Evolutionary conservation across 2,888 invertebrate species (phyloP).

Genomic region (Apoderus coryli): DNA sequence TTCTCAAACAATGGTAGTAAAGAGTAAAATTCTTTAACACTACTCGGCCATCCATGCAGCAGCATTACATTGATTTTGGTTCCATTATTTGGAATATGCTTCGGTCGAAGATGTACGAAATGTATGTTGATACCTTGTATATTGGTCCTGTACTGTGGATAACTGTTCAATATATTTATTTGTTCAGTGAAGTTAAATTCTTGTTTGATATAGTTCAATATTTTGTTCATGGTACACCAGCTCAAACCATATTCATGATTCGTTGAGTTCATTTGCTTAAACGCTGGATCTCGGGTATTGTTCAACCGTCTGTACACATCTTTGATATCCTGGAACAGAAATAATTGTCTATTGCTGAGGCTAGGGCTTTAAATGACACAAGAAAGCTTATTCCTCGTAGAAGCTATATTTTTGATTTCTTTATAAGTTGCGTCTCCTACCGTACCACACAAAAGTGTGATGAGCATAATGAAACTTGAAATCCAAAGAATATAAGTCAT

Average conservation of each 20-base stretch:
- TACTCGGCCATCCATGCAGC: constrained; percentile 82
- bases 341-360: too few relatives aligned
- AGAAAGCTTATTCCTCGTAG: too few relatives aligned
- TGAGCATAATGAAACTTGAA: too few relatives aligned
- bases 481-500: too few relatives aligned
- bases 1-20: constrained; percentile 14
- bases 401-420: too few relatives aligned
- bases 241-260: constrained; percentile 9
- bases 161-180: constrained; percentile 44
- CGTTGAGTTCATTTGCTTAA: too few relatives aligned
- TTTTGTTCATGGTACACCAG: constrained; percentile 1
- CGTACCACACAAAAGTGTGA: too few relatives aligned
- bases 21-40: constrained; percentile 62
- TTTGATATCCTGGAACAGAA: too few relatives aligned
- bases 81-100: constrained; percentile 14
- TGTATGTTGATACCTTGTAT: constrained; percentile 48
- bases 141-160: constrained; percentile 52
- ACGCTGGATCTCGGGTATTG: too few relatives aligned
- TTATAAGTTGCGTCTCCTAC: too few relatives aligned
- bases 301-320: too few relatives aligned
- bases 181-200: constrained; percentile 27
- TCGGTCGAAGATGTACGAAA: constrained; percentile 42
- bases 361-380: too few relatives aligned
- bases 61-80: constrained; percentile 49
- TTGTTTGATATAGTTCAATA: constrained; percentile 2